Evolutionary conservation across 2,888 invertebrate genomes (phyloP), one percentile per base, ranked within the genome.

Genomic region (Cryptus viduatorius): DNA sequence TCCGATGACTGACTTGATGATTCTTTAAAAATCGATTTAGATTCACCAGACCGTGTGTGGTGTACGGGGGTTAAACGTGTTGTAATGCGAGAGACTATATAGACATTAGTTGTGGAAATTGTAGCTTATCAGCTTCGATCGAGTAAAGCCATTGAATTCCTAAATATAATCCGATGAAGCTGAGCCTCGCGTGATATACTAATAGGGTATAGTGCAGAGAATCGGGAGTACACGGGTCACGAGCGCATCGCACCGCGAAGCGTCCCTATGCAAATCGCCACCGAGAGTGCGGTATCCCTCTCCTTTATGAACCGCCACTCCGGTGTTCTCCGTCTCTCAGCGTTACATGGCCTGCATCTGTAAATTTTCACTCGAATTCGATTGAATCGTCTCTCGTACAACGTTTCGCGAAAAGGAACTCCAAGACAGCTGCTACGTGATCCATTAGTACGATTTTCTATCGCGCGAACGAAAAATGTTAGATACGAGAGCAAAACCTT

Each of bases 201-300:
- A 69, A 73, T 73, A 31, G 48, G 31, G 8, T 77, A 37, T 24
- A 56, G 24, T 10, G 56, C 56, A 10, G 56, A 75, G 81, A 84
- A 82, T 75, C 73, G 78, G 64, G 77, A 10, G 1, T 69, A 81
- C 81, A 76, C 79, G 84, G 84, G 82, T 79, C 82, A 84, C 84
- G 83, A 72, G 80, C 72, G 72, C 83, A 76, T 72, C 67, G 56
- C 77, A 80, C 80, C 72, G 75, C 59, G 68, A 24, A 80, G 65
- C 77, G 68, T 69, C 73, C 67, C 81, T 81, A 84, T 84, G 84
- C 84, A 84, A 84, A 84, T 84, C 65, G 53, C 31, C 53, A 73
- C 1, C 77, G 68, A 69, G 68, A 84, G 81, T 84, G 81, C 48
- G 71, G 59, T 44, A 37, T 37, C 37, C 44, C 68, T 76, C 50